Evolutionary conservation across 2,113 vertebrate genomes (phyloP).

Genomic region (Percina caprodes): DNA sequence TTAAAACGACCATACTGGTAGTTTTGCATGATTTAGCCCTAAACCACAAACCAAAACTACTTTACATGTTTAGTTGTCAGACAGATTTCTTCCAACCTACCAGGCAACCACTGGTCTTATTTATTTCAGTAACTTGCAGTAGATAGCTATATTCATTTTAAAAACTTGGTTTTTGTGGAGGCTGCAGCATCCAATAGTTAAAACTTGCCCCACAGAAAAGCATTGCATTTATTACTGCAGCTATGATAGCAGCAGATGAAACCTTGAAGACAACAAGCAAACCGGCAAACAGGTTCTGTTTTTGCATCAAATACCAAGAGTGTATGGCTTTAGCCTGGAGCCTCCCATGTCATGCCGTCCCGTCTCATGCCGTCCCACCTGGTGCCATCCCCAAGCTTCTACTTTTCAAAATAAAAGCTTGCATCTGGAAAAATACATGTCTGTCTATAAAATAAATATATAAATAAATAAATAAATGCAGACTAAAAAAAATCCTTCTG

Average conservation of each 20-base stretch:
- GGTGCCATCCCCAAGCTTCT: no score
- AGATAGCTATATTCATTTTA: neutral
- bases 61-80: neutral
- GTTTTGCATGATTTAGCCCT: neutral
- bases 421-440: no score
- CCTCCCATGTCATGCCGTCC: no score
- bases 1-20: neutral
- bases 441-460: no score
- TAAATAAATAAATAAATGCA: no score
- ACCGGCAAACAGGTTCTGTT: neutral
- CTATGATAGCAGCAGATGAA: neutral
- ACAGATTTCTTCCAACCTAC: neutral
- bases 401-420: no score
- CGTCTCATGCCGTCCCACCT: no score
- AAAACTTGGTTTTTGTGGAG: neutral
- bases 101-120: neutral
- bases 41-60: neutral
- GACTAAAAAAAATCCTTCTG: no score
- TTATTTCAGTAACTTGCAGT: neutral
- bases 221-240: neutral
- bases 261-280: conserved; percentile 13
- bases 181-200: neutral
- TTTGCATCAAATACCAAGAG: no score
- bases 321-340: no score
- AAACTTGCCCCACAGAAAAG: neutral